Conservation (phyloP, 2,888 invertebrate genomes). For the Stratiomys singularior region DNA sequence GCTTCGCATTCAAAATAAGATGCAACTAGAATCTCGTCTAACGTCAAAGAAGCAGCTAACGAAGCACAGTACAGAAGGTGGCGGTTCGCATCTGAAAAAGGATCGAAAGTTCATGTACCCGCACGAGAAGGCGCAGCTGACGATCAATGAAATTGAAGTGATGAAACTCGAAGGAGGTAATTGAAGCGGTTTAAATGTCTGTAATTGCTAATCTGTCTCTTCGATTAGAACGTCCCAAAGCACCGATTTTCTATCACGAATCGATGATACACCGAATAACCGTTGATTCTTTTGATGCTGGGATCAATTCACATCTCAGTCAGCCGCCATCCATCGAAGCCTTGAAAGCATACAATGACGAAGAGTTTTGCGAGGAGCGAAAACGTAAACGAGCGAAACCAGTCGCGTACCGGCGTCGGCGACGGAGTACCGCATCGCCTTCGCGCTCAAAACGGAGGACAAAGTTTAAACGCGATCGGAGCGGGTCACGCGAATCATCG, state of each 20-base stretch:
- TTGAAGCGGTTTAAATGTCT: not conserved
- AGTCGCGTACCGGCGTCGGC: constrained; percentile 15
- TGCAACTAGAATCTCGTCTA: constrained; percentile 44
- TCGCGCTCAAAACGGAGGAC: not conserved
- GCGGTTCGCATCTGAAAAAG: not conserved
- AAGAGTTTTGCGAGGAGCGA: constrained; percentile 14
- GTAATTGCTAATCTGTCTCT: too few species aligned
- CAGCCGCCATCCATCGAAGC: constrained; percentile 47
- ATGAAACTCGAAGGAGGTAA: constrained; percentile 45
- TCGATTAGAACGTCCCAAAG: constrained; percentile 33
- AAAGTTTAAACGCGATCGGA: not conserved
- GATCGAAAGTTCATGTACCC: constrained; percentile 47
- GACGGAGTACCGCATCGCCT: not conserved
- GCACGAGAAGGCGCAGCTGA: constrained; percentile 49
- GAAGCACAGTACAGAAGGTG: not conserved
- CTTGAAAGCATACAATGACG: constrained; percentile 47
- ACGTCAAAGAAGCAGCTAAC: not conserved
- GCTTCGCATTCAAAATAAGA: constrained; percentile 47
- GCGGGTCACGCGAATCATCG: not conserved
- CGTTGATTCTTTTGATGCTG: constrained; percentile 25
- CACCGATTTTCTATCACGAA: constrained; percentile 36
- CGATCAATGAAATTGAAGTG: constrained; percentile 49
- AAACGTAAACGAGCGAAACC: not conserved
- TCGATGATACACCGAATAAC: constrained; percentile 49
- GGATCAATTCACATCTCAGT: not conserved